Evolutionary conservation across 1,140 invertebrate species (phyloP), one percentile per base, ranked within the genome.

Genomic region (Phymorhynchus buccinoides): DNA sequence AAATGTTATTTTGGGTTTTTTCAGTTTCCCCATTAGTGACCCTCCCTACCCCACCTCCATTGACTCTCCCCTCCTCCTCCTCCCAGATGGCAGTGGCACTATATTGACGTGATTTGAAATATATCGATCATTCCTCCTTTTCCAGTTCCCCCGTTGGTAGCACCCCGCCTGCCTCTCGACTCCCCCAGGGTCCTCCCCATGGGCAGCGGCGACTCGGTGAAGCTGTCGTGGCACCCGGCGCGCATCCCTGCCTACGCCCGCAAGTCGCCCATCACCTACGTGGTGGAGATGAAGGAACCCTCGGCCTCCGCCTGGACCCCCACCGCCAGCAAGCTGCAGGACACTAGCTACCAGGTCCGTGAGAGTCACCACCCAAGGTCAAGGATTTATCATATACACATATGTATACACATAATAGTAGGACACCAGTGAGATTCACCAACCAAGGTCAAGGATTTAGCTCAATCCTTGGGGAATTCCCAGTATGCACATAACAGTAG

Each of bases 141-240:
- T 68, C 22, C 73, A 81, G 77, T 78, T 27, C 83, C 44, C 22
- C 66, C 84, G 7, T 27, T 66, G 39, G 78, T 80, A 66, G 97
- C 97, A 0, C 92, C 98, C 0, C 95, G 90, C 71, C 83, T 92
- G 30, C 91, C 91, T 35, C 90, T 97, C 7, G 97, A 98, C 89
- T 95, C 95, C 83, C 98, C 98, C 2, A 96, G 97, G 87, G 97
- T 99, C 88, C 96, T 96, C 12, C 95, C 96, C 16, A 97, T 98
- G 96, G 6, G 9, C 27, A 96, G 96, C 82, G 97, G 97, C 89
- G 95, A 96, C 80, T 94, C 97, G 32, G 97, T 97, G 0, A 81
- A 68, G 62, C 93, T 99, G 14, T 97, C 96, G 0, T 99, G 98
- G 98, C 96, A 96, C 88, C 97, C 98, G 3, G 97, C 97, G 6